Base-by-base conservation (phyloP, 1,140 invertebrate species). In the Drosophila athabasca region DNA sequence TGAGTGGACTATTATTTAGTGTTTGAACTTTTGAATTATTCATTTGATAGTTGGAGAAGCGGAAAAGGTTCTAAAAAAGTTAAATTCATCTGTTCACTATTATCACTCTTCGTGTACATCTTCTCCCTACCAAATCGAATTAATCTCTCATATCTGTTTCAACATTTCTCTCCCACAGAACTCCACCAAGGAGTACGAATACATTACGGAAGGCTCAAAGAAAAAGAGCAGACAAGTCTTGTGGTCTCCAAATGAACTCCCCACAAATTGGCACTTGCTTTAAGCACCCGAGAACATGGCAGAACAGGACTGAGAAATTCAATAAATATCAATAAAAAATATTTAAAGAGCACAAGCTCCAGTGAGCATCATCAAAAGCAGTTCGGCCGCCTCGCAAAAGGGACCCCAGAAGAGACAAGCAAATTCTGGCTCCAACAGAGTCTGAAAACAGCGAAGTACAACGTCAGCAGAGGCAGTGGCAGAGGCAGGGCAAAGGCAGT, bases 241-340 rank as follows among this genome's bases (percentile, higher is more conserved):
- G 29, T 35, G 46, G 9, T 55, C 48, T 19, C 17, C 6, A 70
- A 75, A 66, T 70, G 66, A 79, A 80, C 39, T 62, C 7, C 44
- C 44, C 45, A 46, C 70, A 75, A 75, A 70, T 66, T 69, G 54
- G 51, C 69, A 72, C 81, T 79, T 76, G 60, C 60, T 61, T 72
- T 44, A 75, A 66, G 65, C 52, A 46, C 26, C 54, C 43, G 13
- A 39, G 35, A 39, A 13, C 35, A 39, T 13, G 35, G 8, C 0
- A 39, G 11, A 39, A 39, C 50, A 41, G 24, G 26, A 41, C 50
- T 39, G 17, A 50, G 52, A 74, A 76, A 82, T 87, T 87, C 82
- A 87, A 87, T 87, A 76, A 87, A 85, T 85, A 85, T 87, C 66
- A 79, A 79, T 79, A 77, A 74, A 79, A 79, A 53, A 62, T 78